A percentile compares a stretch with the other conserved stretches of the same genome.
Conservation (phyloP, 2,888 invertebrate genomes). For the Torymus auratus region DNA sequence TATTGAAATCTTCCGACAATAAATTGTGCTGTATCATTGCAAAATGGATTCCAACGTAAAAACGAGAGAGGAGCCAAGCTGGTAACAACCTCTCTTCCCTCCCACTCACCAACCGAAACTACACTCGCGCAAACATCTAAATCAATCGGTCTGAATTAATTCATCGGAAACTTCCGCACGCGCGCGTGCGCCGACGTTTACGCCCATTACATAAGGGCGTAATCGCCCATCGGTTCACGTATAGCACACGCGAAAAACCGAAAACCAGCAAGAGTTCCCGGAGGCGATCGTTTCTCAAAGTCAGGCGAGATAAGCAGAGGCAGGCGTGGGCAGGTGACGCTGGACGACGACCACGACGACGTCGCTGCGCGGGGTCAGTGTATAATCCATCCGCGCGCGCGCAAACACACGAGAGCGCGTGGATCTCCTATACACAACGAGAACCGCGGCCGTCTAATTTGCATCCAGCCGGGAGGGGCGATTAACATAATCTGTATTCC, state of each 20-base stretch:
- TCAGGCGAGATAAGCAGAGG: slow-evolving; percentile 15
- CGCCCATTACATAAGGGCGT: neutral
- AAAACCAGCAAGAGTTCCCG: neutral
- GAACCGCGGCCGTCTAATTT: slow-evolving; percentile 69
- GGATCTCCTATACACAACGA: no score
- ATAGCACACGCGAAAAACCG: neutral
- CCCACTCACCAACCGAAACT: neutral
- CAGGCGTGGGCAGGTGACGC: slow-evolving; percentile 15
- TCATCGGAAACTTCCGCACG: slow-evolving; percentile 25
- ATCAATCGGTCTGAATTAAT: slow-evolving; percentile 34
- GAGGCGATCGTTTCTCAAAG: slow-evolving; percentile 38
- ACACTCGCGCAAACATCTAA: slow-evolving; percentile 16
- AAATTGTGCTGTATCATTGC: neutral
- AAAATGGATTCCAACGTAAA: slow-evolving; percentile 16
- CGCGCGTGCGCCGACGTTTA: neutral
- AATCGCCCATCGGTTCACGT: neutral
- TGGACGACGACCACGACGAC: no score
- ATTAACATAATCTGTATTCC: slow-evolving; percentile 76
- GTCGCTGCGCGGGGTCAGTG: no score
- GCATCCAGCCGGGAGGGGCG: slow-evolving; percentile 69
- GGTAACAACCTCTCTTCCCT: neutral
- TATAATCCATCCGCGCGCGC: no score
- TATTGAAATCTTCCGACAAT: neutral
- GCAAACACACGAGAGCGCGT: no score
- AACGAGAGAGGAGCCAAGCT: neutral